Conservation (phyloP, 1,140 invertebrate genomes). For the Amphibalanus amphitrite region DNA sequence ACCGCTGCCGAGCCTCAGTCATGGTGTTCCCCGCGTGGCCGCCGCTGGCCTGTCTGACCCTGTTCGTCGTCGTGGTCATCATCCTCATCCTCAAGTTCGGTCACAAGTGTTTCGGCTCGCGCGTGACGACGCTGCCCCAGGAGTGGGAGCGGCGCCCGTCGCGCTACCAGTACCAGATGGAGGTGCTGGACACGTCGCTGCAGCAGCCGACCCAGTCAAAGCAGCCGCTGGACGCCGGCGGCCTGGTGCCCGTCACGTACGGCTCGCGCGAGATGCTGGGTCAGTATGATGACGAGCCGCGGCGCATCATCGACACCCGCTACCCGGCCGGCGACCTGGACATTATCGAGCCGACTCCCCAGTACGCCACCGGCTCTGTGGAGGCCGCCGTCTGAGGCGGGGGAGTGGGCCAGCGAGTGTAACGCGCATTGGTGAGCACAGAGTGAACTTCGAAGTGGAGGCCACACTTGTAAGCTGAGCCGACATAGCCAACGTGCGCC, state of each 20-base stretch:
- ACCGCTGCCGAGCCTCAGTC: too few species aligned
- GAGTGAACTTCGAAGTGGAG: too few species aligned
- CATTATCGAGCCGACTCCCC: not conserved
- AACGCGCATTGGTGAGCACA: too few species aligned
- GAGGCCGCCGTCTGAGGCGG: not conserved
- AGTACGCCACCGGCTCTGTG: not conserved
- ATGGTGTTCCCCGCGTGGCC: not conserved
- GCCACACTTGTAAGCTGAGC: too few species aligned
- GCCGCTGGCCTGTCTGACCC: not conserved
- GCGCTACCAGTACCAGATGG: not conserved
- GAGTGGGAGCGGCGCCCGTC: not conserved
- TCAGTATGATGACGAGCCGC: too few species aligned
- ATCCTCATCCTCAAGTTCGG: not conserved
- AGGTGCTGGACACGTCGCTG: not conserved
- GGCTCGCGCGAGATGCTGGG: not conserved
- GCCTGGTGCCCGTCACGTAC: not conserved
- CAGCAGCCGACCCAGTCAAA: not conserved
- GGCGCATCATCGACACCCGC: too few species aligned
- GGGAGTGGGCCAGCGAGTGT: too few species aligned
- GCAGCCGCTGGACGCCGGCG: not conserved
- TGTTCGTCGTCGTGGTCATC: not conserved
- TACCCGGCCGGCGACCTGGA: not conserved
- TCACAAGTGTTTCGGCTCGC: not conserved
- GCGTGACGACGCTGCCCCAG: not conserved
- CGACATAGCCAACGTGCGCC: too few species aligned